Conservation (phyloP, 2,888 invertebrate genomes). For the Amorpha juglandis region DNA sequence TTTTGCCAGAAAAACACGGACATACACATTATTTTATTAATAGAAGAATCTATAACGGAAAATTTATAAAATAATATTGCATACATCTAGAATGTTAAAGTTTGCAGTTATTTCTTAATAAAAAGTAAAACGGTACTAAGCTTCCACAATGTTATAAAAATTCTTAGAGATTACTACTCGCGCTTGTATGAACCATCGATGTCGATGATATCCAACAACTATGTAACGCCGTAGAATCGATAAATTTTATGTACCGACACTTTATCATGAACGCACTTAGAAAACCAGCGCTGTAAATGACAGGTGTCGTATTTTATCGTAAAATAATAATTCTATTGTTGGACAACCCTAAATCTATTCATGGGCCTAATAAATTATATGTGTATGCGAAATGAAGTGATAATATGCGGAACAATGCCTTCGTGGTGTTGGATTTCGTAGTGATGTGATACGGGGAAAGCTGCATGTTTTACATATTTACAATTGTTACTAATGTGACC, state of each 20-base stretch:
- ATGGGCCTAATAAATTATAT: constrained; percentile 66
- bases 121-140: constrained; percentile 19
- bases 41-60: neutral
- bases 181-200: neutral
- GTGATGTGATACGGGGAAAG: constrained; percentile 40
- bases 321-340: constrained; percentile 61
- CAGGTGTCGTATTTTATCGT: constrained; percentile 54
- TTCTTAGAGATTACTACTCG: neutral
- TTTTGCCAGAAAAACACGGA: neutral
- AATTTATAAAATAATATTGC: constrained; percentile 9
- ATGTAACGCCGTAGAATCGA: constrained; percentile 21
- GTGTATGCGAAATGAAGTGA: constrained; percentile 67
- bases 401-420: constrained; percentile 60
- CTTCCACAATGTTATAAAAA: constrained; percentile 13
- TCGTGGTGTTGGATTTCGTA: constrained; percentile 29
- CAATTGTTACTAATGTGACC: neutral
- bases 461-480: constrained; percentile 19
- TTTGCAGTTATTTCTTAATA: constrained; percentile 13
- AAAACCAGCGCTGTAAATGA: constrained; percentile 54
- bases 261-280: constrained; percentile 52
- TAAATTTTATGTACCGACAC: constrained; percentile 35
- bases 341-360: constrained; percentile 68
- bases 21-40: neutral
- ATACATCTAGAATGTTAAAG: neutral
- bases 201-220: constrained; percentile 19